Base-by-base conservation (phyloP, 2,888 invertebrate species). In the Dynastes tityus region DNA sequence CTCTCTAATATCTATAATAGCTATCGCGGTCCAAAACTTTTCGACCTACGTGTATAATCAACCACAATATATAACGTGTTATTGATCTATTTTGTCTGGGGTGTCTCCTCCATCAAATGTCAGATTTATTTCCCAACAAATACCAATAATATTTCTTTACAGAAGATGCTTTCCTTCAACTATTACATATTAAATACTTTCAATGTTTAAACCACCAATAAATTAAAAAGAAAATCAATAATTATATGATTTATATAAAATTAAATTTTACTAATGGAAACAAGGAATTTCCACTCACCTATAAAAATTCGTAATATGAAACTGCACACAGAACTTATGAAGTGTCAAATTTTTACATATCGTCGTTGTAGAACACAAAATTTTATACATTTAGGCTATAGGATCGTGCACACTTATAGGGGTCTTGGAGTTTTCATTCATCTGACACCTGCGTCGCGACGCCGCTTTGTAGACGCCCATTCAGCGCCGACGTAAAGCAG, bases 371-470 rank as follows among this genome's bases (percentile, higher is more conserved):
- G 81, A 82, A 81, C 80, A 81, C 80, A 80, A 77, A 77, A 81
- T 80, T 81, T 81, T 80, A 79, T 80, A 81, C 82, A 82, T 82
- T 83, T 82, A 82, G 82, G 82, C 81, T 78, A 79, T 45, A 8
- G 27, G 68, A n/a, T 29, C 16, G 9, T 80, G 79, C 75, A 78
- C 77, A 76, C 16, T 58, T 16, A 16, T 58, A 78, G 79, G 76
- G 76, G 78, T 64, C 80, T 78, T 58, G 75, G 73, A 80, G 80
- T 78, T 65, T 64, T 76, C 77, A 63, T 77, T 76, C 73, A 73
- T 65, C 40, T 68, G 67, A 73, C 81, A 81, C 78, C 79, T 78
- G 80, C 79, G 82, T 76, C 76, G 77, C 55, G 65, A 58, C 79
- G 73, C 55, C 74, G 49, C 37, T 22, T 22, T 51, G 64, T 40